Percentiles rank a stretch among this genome's conserved stretches.
These are phyloP conservation scores for Enteromius unitaeniatus DNA, from an alignment of 2,797 vertebrate species.

Conservation along the genomic window DNA sequence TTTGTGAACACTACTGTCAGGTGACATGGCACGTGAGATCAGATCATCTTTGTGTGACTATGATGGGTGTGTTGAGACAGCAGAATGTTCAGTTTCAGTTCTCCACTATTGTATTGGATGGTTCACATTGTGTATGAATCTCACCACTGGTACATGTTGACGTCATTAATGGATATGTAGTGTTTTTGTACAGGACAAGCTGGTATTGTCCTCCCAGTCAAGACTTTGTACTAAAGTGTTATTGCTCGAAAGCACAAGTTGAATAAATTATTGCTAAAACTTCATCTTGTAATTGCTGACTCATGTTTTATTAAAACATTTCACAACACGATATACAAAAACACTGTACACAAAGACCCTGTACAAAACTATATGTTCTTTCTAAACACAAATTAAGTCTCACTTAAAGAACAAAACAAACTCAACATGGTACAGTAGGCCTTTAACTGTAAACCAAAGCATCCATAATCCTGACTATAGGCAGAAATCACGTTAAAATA, in stretches of 20 bases:
- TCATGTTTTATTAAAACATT: slow-evolving; percentile 77
- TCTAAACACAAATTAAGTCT: slow-evolving; percentile 13
- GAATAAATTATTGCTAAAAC: slow-evolving; percentile 57
- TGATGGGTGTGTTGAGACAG: background rate
- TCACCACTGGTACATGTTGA: background rate
- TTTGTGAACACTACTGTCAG: background rate
- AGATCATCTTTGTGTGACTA: background rate
- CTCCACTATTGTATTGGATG: background rate
- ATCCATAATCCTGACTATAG: background rate
- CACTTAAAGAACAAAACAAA: slow-evolving; percentile 11
- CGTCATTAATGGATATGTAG: background rate
- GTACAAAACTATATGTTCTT: slow-evolving; percentile 51
- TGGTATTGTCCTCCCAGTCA: slow-evolving; percentile 64
- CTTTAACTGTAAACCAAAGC: slow-evolving; percentile 15
- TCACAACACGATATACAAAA: slow-evolving; percentile 65
- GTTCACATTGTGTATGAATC: background rate
- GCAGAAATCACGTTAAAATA: background rate
- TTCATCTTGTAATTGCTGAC: slow-evolving; percentile 8
- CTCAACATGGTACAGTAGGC: slow-evolving; percentile 20
- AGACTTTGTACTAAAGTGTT: slow-evolving; percentile 28
- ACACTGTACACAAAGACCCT: slow-evolving; percentile 49
- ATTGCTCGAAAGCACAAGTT: slow-evolving; percentile 52
- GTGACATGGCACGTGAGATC: no score
- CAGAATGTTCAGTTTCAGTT: slow-evolving; percentile 9
- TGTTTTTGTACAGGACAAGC: slow-evolving; percentile 57